Evolutionary conservation across 2,113 vertebrate genomes (phyloP), one percentile per base, ranked within the genome.

Genomic region (Catagonus wagneri): DNA sequence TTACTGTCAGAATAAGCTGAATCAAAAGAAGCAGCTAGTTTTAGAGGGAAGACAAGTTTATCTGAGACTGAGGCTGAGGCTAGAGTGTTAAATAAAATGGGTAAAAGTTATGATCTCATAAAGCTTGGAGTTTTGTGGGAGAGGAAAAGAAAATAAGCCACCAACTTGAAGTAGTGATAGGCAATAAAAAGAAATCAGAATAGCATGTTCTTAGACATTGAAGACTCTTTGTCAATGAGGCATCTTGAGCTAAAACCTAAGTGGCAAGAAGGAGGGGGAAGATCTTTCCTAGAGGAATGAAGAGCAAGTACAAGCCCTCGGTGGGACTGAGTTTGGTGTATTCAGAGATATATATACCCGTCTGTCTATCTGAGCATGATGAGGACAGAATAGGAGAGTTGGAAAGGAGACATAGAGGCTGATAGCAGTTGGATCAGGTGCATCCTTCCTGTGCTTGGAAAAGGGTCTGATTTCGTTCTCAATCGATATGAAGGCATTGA

Each of bases 391-490:
- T 15, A 76, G 27, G 23, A 84, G 36, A 22, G 19, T 56, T 60
- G 50, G 54, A 80, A n/a, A 23, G 2, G 86, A 86, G 79, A 68
- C 52, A 14, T 0, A n/a, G 32, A 54, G 27, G 23, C 34, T 6
- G 27, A 23, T 34, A 84, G 52, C 78, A 63, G 6, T 68, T 58
- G 90, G 34, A 89, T 61, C 32, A 66, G 13, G 7, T 6, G 7
- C 39, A 20, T 68, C 29, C 13, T 91, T 58, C 1, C 15, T 93
- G 27, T 66, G 85, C 65, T 83, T 52, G 27, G 32, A 25, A 27
- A 83, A 87, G 86, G 83, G 29, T 87, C 74, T 61, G 34, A 60
- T 92, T 96, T 94, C 71, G 87, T 89, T 86, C 20, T 81, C 7
- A 0, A 52, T 92, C 76, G 72, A 29, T 68, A 61, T 54, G 85